These are phyloP conservation scores for Lithobates sylvaticus DNA, from an alignment of 2,797 vertebrate species.

Conservation along the genomic window DNA sequence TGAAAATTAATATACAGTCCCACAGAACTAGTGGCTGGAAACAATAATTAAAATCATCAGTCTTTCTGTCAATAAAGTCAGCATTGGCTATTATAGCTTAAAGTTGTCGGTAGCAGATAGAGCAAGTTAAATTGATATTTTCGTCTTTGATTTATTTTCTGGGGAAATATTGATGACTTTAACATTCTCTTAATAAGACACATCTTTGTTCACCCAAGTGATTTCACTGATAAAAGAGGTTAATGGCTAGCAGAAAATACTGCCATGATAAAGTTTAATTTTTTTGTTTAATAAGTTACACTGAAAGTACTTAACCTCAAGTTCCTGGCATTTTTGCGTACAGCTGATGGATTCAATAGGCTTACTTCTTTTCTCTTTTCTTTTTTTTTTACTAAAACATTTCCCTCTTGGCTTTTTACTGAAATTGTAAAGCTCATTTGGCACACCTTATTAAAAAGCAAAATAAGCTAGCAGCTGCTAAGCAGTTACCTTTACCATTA, in stretches of 20 bases:
- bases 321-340: not conserved
- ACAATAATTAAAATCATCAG: conserved; percentile 64
- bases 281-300: conserved; percentile 9
- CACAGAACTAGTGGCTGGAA: conserved; percentile 59
- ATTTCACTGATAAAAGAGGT: conserved; percentile 21
- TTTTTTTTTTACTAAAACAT: not conserved
- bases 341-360: not conserved
- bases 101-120: conserved; percentile 57
- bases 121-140: conserved; percentile 57
- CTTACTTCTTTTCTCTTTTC: not conserved
- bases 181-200: conserved; percentile 53
- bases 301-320: conserved; percentile 4
- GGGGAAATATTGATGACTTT: conserved; percentile 53
- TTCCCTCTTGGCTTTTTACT: not conserved
- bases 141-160: conserved; percentile 48
- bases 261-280: conserved; percentile 2
- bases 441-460: too few relatives aligned
- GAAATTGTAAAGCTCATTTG: not conserved
- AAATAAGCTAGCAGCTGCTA: too few relatives aligned
- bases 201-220: conserved; percentile 37
- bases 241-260: conserved; percentile 16
- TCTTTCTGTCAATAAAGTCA: conserved; percentile 63
- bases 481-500: too few relatives aligned
- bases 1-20: conserved; percentile 61
- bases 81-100: conserved; percentile 57